phyloP scores from a whole-genome alignment of 2,113 vertebrate species.

The Pardalotus punctatus region DNA sequence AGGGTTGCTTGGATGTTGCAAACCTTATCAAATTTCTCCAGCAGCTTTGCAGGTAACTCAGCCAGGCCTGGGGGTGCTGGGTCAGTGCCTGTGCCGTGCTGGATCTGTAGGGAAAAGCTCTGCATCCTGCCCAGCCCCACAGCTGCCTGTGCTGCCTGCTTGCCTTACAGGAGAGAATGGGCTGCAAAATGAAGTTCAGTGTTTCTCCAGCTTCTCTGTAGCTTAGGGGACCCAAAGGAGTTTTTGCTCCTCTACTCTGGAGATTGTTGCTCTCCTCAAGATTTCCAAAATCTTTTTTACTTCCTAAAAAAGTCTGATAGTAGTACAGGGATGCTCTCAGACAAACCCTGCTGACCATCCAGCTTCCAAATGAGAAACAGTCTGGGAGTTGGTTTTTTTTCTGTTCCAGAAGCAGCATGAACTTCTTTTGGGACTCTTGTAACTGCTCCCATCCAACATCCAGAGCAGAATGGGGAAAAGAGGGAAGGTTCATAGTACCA shows the following conservation, averaged over 20 bases:
- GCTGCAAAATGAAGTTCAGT: neutral
- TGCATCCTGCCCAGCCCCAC: neutral
- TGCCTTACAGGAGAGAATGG: neutral
- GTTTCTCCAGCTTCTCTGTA: neutral
- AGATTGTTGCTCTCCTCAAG: neutral
- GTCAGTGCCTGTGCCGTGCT: neutral
- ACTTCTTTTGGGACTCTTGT: neutral
- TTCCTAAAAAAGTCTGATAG: neutral
- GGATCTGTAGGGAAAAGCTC: neutral
- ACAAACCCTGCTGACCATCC: neutral
- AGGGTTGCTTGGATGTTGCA: neutral
- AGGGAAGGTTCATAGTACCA: neutral
- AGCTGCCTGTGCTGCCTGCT: neutral
- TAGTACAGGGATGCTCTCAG: neutral
- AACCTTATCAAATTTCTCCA: neutral
- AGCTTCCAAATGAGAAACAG: neutral
- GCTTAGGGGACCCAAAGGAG: neutral
- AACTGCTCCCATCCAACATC: neutral
- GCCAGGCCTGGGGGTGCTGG: neutral
- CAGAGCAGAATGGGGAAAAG: neutral
- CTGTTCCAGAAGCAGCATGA: neutral
- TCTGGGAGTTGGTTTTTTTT: neutral
- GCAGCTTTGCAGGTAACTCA: neutral
- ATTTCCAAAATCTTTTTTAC: neutral
- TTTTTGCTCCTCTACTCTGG: neutral